Base-by-base conservation (phyloP, 30 jellyfish, hydroid and myxozoan species). In the Pseudorhiza aurosa region DNA sequence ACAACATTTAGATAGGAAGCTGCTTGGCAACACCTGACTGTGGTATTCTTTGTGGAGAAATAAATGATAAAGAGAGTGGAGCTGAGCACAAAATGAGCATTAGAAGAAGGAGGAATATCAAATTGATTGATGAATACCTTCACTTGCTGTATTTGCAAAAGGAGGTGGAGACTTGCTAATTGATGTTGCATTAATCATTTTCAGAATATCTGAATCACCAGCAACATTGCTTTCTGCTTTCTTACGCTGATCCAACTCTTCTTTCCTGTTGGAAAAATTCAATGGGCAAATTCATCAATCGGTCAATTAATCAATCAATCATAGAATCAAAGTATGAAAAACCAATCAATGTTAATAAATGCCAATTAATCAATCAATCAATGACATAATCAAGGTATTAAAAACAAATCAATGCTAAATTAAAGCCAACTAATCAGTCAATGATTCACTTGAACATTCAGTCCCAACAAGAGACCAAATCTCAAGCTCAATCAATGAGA, bases 231-330 rank as follows among this genome's bases (percentile, higher is more conserved):
- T 81, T 56, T 80, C 82, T 58, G 90, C 97, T 40, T 94, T 95
- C 71, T 94, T 87, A 65, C 96, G 88, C 44, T 82, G 91, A 32
- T 94, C 99, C 39, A 94, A 76, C 31, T 94, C 99, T 77, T 88
- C 99, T 43, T 94, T 94, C 93, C 99, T 87, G 85, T 53, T 53
- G 25, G 5, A 47, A 47, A 47, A n/a, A n/a, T n/a, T n/a, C 65
- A 22, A 30, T 15, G 21, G 30, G 12, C 8, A 43, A 21, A 28
- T 4, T 18, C 30, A 59, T 11, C 8, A 22, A 31, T 31, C 7
- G 4, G 75, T 5, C 75, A 59, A 8, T 25, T 29, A 24, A 24
- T 26, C 49, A 11, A 6, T 29, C 75, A 24, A 59, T 31, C 50
- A 39, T 39, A 5, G 18, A 47, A 8, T 6, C 18, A 47, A n/a